These are phyloP conservation scores for Lemur catta DNA, from an alignment of 2,797 vertebrate genomes.

Conservation along the genomic window DNA sequence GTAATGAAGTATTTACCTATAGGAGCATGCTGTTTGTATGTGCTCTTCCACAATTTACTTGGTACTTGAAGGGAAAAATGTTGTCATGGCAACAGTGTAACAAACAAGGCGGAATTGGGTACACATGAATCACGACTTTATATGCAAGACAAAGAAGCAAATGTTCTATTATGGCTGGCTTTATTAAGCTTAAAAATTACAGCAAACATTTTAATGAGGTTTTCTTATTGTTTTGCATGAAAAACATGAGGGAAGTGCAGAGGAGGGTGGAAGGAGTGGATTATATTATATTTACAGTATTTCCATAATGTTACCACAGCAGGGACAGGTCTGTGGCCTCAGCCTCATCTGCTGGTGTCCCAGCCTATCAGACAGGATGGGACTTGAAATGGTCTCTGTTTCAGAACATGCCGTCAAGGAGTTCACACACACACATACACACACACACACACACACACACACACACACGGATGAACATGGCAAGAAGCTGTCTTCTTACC, in stretches of 20 bases:
- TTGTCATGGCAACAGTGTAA: slow-evolving; percentile 81
- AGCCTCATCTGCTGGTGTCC: background rate
- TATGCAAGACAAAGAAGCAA: slow-evolving; percentile 75
- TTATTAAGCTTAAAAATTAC: slow-evolving; percentile 73
- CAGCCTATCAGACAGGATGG: background rate
- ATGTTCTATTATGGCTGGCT: slow-evolving; percentile 61
- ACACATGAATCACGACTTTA: slow-evolving; percentile 76
- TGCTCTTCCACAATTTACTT: slow-evolving; percentile 77
- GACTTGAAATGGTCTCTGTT: background rate
- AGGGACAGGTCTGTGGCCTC: background rate
- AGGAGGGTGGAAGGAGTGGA: background rate
- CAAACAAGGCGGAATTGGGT: slow-evolving; percentile 77
- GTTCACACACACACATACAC: background rate
- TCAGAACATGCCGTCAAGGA: background rate
- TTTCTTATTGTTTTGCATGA: slow-evolving; percentile 65
- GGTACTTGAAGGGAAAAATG: slow-evolving; percentile 79
- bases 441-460: background rate
- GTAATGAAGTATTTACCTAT: slow-evolving; percentile 75
- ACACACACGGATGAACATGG: background rate
- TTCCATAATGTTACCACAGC: slow-evolving; percentile 19
- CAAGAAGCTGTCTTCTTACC: background rate
- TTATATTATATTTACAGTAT: slow-evolving; percentile 18
- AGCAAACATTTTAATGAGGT: slow-evolving; percentile 73
- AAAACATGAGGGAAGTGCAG: slow-evolving; percentile 28
- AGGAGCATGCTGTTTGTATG: slow-evolving; percentile 74